phyloP scores from a whole-genome alignment of 2,797 vertebrate species.

The Lepus townsendii region DNA sequence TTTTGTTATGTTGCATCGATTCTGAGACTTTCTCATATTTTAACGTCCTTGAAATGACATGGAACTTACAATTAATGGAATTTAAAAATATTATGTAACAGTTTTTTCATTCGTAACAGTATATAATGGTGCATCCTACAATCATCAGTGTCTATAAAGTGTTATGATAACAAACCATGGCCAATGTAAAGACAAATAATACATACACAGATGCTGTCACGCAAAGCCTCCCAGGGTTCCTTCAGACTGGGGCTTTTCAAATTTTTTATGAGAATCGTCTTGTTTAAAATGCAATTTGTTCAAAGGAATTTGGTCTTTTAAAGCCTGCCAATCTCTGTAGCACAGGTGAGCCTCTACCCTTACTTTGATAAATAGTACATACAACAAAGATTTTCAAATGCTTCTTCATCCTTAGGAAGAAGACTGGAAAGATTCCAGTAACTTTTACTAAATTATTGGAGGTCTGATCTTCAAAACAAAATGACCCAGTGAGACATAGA shows the following conservation, averaged over 20 bases:
- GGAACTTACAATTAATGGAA: not conserved
- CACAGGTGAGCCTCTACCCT: not conserved
- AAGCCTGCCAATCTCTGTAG: not conserved
- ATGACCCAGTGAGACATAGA: not conserved
- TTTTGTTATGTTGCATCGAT: constrained; percentile 28
- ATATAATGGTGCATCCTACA: not conserved
- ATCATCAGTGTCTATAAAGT: not conserved
- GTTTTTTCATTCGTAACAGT: not conserved
- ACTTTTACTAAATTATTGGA: not conserved
- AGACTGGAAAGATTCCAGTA: not conserved
- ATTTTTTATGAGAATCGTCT: not conserved
- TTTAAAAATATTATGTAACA: constrained; percentile 25
- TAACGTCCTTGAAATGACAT: constrained; percentile 10
- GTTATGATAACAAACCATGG: not conserved
- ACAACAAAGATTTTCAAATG: not conserved
- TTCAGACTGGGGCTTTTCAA: not conserved
- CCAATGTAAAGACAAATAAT: not conserved
- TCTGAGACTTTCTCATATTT: constrained; percentile 41
- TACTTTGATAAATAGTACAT: not conserved
- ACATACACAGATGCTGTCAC: not conserved
- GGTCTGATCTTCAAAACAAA: constrained; percentile 1
- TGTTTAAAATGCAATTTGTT: not conserved
- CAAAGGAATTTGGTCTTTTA: not conserved
- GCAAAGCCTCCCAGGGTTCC: not conserved
- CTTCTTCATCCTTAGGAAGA: not conserved